A percentile compares a stretch with the other conserved stretches of the same genome.
Evolutionary conservation across 2,888 invertebrate species (phyloP).

Genomic region (Aspidapion aeneum): DNA sequence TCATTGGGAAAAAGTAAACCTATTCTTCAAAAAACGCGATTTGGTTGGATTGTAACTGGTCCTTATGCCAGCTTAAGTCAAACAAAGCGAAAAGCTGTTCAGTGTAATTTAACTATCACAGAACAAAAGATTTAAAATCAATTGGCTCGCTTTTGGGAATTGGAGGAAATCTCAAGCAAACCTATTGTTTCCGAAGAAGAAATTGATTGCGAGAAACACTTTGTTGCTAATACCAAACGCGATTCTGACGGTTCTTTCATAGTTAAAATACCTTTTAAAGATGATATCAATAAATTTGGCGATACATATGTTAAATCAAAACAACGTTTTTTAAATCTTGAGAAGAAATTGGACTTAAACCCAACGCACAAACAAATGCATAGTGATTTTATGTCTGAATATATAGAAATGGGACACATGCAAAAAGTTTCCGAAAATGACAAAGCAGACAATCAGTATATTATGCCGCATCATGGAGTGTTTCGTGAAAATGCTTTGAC

Average conservation of each 20-base stretch:
- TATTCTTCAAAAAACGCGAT: slow-evolving; percentile 11
- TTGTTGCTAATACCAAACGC: slow-evolving; percentile 5
- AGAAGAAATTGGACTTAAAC: slow-evolving; percentile 2
- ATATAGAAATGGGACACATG: slow-evolving; percentile 13
- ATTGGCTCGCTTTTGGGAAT: slow-evolving; percentile 25
- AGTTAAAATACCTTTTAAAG: slow-evolving; percentile 17
- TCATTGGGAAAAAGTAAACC: slow-evolving; percentile 7
- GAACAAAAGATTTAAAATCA: slow-evolving; percentile 11
- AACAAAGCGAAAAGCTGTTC: not conserved
- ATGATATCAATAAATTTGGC: slow-evolving; percentile 8
- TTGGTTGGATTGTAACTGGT: slow-evolving; percentile 16
- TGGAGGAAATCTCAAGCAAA: slow-evolving; percentile 21
- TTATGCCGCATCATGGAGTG: slow-evolving; percentile 21
- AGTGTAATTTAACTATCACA: not conserved
- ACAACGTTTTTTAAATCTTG: slow-evolving; percentile 7
- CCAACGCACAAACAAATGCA: not conserved
- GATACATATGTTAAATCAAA: slow-evolving; percentile 11
- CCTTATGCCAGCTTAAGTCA: not conserved
- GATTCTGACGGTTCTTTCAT: slow-evolving; percentile 15
- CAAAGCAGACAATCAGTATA: not conserved
- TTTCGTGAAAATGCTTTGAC: slow-evolving; percentile 11
- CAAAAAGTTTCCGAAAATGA: not conserved
- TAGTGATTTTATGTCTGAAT: slow-evolving; percentile 2
- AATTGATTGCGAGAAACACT: slow-evolving; percentile 12
- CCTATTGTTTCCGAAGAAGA: slow-evolving; percentile 1